A percentile compares a stretch with the other conserved stretches of the same genome.
These are phyloP conservation scores for Hydra vulgaris DNA, from an alignment of 30 jellyfish, hydroid and myxozoan genomes.

Conservation along the genomic window DNA sequence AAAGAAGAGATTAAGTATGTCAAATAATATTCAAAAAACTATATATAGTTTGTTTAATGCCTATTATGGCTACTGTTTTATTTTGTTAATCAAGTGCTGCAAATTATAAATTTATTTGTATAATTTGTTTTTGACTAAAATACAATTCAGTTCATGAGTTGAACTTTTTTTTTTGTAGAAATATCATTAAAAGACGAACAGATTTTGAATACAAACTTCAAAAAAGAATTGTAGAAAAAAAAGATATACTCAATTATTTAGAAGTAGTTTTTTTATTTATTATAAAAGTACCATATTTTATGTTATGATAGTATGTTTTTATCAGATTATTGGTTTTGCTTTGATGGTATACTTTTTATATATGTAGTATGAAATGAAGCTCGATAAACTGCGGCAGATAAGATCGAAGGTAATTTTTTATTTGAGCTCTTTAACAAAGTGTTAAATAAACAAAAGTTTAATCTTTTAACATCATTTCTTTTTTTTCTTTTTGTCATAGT, in stretches of 20 bases:
- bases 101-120: too few relatives aligned
- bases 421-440: too few relatives aligned
- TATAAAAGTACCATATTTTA: neutral
- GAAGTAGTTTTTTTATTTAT: conserved; percentile 30
- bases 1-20: conserved; percentile 57
- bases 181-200: conserved; percentile 58
- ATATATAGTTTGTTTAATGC: too few relatives aligned
- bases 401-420: conserved; percentile 45
- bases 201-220: conserved; percentile 76
- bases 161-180: conserved; percentile 22
- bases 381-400: conserved; percentile 52
- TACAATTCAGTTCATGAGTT: too few relatives aligned
- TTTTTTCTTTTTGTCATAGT: too few relatives aligned
- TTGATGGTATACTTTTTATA: neutral
- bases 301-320: neutral
- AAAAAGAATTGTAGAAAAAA: conserved; percentile 57
- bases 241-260: conserved; percentile 59
- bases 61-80: too few relatives aligned
- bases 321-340: too few relatives aligned
- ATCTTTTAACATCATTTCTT: too few relatives aligned
- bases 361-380: conserved; percentile 68
- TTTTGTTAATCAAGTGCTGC: too few relatives aligned
- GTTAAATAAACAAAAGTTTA: too few relatives aligned
- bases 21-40: too few relatives aligned
- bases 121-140: too few relatives aligned